Evolutionary conservation across 2,113 vertebrate genomes (phyloP), one percentile per base, ranked within the genome.

Genomic region (Copsychus sechellarum): DNA sequence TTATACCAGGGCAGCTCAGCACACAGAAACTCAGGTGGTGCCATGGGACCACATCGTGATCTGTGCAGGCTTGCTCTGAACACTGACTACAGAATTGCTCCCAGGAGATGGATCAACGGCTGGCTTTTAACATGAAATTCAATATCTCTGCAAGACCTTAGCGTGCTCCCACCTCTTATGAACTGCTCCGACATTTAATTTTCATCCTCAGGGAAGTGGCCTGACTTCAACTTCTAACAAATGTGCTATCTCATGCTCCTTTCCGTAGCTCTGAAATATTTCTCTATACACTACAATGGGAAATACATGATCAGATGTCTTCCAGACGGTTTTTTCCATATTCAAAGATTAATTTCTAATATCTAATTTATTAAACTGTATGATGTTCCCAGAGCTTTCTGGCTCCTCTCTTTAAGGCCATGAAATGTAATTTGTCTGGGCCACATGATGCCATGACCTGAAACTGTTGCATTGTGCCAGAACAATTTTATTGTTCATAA

Each of bases 91-190:
- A 70, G 42, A 45, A 73, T 70, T 88, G 54, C 38, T 81, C 76
- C 38, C 74, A 25, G 47, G 64, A 90, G 58, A 14, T 15, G 33
- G 50, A 93, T 92, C 79, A 86, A 73, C 29, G 58, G 7, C 38
- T 83, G 71, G 34, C 36, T 94, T 95, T 86, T 70, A 88, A 96
- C 88, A 90, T 54, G 5, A 77, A 94, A 94, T 88, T 73, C 74
- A 88, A 5, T 96, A 88, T 58, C 54, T 80, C 60, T 58, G 51
- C 4, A 6, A 82, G 67, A 90, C 34, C 60, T 80, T 53, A 64
- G 51, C 3, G 1, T 89, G 86, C 47, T 9, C 17, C 13, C 8
- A 54, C 7, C 16, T 88, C 71, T 86, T 43, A 73, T 58, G n/a
- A 93, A 77, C 29, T 38, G 50, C 85, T 90, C 28, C 67, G 62